Percentiles rank a stretch among this genome's conserved stretches.
Evolutionary conservation across 2,113 vertebrate genomes (phyloP).

Genomic region (Cacatua alba): DNA sequence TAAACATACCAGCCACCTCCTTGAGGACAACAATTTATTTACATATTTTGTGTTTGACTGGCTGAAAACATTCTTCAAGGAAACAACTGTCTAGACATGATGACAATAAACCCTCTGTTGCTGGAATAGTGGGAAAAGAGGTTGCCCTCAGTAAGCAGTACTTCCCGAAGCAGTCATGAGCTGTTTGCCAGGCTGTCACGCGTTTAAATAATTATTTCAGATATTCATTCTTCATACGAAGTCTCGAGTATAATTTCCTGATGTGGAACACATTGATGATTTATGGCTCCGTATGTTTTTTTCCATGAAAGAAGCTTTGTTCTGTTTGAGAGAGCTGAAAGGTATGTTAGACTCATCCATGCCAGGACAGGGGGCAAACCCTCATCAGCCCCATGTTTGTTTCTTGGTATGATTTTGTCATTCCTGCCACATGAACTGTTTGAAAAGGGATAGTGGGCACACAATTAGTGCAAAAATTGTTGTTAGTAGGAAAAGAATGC

Average conservation of each 20-base stretch:
- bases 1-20: neutral
- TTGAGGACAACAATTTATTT: constrained; percentile 15
- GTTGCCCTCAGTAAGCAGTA: constrained; percentile 20
- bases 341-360: neutral
- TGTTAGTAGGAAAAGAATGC: neutral
- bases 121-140: neutral
- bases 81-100: constrained; percentile 17
- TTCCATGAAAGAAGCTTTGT: neutral
- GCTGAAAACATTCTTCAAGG: constrained; percentile 41
- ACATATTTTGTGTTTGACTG: constrained; percentile 25
- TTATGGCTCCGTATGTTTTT: neutral
- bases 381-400: neutral
- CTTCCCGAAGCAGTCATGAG: constrained; percentile 47
- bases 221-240: constrained; percentile 47
- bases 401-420: neutral
- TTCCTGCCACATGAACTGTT: neutral
- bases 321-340: neutral
- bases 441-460: neutral
- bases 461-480: neutral
- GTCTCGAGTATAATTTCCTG: constrained; percentile 3
- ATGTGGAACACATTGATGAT: neutral
- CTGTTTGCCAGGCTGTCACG: constrained; percentile 38
- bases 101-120: constrained; percentile 69
- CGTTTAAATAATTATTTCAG: constrained; percentile 58
- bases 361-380: neutral